phyloP scores from a whole-genome alignment of 2,797 vertebrate species.

The Phataginus tricuspis region DNA sequence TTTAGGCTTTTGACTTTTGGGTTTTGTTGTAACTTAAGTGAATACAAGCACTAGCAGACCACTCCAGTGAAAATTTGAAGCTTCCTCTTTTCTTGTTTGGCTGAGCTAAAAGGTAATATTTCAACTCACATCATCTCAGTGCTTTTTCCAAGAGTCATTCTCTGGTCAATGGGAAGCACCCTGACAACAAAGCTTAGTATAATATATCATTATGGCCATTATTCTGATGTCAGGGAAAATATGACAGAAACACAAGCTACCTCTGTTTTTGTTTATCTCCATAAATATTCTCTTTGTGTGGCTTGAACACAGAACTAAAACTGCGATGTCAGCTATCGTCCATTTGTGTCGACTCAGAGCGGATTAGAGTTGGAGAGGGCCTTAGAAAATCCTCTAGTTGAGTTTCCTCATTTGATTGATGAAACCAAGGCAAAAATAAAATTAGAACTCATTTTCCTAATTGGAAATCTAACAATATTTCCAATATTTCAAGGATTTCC shows the following conservation, averaged over 20 bases:
- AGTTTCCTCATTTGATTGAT: not conserved
- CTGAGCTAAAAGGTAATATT: not conserved
- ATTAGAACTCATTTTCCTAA: not conserved
- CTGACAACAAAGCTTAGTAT: constrained; percentile 29
- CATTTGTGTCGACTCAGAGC: not conserved
- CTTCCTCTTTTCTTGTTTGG: not conserved
- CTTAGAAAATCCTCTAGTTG: not conserved
- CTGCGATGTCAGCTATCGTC: not conserved
- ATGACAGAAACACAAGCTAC: not conserved
- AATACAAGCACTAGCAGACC: not conserved
- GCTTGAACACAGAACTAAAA: not conserved
- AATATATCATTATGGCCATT: constrained; percentile 18
- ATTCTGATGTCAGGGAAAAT: constrained; percentile 43
- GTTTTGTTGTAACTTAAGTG: not conserved
- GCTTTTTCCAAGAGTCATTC: not conserved
- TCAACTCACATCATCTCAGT: not conserved
- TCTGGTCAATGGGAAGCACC: not conserved
- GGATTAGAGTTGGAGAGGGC: not conserved
- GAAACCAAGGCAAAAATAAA: not conserved
- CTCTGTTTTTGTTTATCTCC: constrained; percentile 5
- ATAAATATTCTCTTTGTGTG: not conserved
- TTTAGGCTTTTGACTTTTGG: not conserved
- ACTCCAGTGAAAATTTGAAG: not conserved
- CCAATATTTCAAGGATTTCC: not conserved
- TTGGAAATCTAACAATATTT: not conserved